Percentiles rank a stretch among this genome's conserved stretches.
Conservation (phyloP, 92 coral and sea anemone species). For the Micromussa lordhowensis region DNA sequence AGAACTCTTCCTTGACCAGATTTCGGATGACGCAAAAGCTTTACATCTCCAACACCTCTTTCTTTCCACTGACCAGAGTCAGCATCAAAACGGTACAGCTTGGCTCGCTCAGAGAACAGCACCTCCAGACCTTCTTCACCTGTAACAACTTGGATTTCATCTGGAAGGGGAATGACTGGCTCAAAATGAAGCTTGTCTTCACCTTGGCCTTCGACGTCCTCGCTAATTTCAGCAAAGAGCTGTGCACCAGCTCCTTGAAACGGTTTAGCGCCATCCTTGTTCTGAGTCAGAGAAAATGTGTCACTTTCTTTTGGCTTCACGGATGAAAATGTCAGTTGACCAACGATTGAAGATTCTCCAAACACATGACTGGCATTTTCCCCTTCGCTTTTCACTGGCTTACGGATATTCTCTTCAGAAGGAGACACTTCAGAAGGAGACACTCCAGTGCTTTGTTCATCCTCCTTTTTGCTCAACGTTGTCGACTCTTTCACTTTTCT, state of each 20-base stretch:
- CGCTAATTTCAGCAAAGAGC: slow-evolving; percentile 71
- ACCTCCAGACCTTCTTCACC: slow-evolving; percentile 92
- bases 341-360: slow-evolving; percentile 69
- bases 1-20: slow-evolving; percentile 86
- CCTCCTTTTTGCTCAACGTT: background rate
- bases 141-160: slow-evolving; percentile 71
- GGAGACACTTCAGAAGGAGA: background rate
- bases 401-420: background rate
- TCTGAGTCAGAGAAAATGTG: slow-evolving; percentile 21
- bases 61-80: slow-evolving; percentile 91
- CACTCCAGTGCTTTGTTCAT: background rate
- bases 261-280: slow-evolving; percentile 18
- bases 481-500: slow-evolving; percentile 8
- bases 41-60: slow-evolving; percentile 93
- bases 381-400: slow-evolving; percentile 2
- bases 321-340: slow-evolving; percentile 74
- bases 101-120: slow-evolving; percentile 86
- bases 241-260: slow-evolving; percentile 85
- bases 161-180: slow-evolving; percentile 93
- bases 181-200: slow-evolving; percentile 77
- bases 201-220: slow-evolving; percentile 42
- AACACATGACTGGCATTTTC: slow-evolving; percentile 57
- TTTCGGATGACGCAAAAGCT: slow-evolving; percentile 81
- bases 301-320: slow-evolving; percentile 53
- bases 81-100: slow-evolving; percentile 85